These are phyloP conservation scores for Gnathonemus longibarbis DNA, from an alignment of 2,113 vertebrate species.

Conservation along the genomic window DNA sequence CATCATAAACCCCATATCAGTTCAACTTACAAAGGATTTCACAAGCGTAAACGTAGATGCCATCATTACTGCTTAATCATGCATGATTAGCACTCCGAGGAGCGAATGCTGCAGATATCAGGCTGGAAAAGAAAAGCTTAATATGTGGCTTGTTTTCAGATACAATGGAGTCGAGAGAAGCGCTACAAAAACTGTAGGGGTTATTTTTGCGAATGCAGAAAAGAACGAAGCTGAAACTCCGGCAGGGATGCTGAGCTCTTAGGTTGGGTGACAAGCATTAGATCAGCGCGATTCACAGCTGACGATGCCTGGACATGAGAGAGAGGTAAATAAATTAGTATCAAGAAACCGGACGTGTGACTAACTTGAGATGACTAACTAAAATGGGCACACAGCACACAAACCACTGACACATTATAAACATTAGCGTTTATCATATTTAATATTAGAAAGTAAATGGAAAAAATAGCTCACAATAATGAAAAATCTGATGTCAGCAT, in stretches of 20 bases:
- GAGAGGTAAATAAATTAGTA: neutral
- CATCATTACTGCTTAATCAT: neutral
- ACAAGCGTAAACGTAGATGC: neutral
- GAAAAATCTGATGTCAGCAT: neutral
- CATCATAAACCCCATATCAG: neutral
- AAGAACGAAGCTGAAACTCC: neutral
- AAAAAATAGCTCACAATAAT: neutral
- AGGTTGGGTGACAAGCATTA: neutral
- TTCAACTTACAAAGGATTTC: neutral
- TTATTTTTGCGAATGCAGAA: neutral
- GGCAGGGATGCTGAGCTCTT: neutral
- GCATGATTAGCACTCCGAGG: neutral
- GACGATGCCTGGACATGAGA: neutral
- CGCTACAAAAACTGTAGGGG: neutral
- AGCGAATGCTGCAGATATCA: neutral
- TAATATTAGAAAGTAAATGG: neutral
- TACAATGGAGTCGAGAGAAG: neutral
- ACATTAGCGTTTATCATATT: neutral
- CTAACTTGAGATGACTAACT: neutral
- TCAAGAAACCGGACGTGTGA: neutral
- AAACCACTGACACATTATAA: neutral
- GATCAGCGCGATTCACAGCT: neutral
- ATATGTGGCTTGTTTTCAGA: neutral
- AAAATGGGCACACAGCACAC: neutral
- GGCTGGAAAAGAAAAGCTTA: neutral